Percentiles rank a stretch among this genome's conserved stretches.
Evolutionary conservation across 2,113 vertebrate species (phyloP).

Genomic region (Hemibagrus wyckioides): DNA sequence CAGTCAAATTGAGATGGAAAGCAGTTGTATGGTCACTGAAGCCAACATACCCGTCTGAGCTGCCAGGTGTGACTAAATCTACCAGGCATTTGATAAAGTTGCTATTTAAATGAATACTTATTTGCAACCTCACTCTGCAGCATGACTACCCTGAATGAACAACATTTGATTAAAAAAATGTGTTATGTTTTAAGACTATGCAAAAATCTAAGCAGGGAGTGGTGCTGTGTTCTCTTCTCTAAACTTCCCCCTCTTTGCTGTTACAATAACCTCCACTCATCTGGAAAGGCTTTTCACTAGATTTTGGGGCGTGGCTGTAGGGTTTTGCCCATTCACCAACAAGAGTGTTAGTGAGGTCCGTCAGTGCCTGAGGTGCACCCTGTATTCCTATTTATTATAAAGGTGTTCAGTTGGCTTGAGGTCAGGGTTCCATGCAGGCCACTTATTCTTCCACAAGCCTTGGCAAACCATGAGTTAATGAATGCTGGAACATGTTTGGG

Average conservation of each 20-base stretch:
- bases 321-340: background rate
- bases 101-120: constrained; percentile 54
- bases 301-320: background rate
- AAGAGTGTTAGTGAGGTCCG: background rate
- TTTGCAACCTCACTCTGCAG: background rate
- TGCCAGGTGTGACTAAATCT: constrained; percentile 64
- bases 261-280: no score
- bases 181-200: background rate
- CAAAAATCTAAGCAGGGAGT: background rate
- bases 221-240: background rate
- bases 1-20: constrained; percentile 62
- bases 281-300: background rate
- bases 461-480: background rate
- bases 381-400: background rate
- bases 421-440: background rate
- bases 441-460: background rate
- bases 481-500: background rate
- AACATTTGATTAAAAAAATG: background rate
- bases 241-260: background rate
- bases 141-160: constrained; percentile 27
- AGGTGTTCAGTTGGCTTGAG: background rate
- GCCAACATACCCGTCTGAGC: constrained; percentile 57
- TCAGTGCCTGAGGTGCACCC: background rate
- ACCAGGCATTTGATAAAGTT: constrained; percentile 56
- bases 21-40: constrained; percentile 58